These are phyloP conservation scores for Eupeodes luniger DNA, from an alignment of 2,888 invertebrate species.

Conservation along the genomic window DNA sequence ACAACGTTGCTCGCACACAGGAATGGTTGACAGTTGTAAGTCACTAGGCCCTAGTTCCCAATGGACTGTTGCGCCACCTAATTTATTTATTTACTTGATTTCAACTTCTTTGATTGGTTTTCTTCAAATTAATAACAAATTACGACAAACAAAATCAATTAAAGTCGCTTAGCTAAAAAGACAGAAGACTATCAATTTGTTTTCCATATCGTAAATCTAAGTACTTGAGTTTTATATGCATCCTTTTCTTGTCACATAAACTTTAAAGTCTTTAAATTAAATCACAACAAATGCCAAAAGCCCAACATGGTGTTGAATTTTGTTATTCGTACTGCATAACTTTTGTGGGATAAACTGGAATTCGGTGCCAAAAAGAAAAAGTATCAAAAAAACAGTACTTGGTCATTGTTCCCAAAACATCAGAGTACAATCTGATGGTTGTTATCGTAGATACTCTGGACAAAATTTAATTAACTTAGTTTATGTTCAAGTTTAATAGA, in stretches of 20 bases:
- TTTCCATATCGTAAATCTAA: too few species aligned
- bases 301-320: neutral
- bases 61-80: too few species aligned
- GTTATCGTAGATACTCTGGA: slow-evolving; percentile 21
- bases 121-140: too few species aligned
- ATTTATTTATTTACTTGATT: too few species aligned
- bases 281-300: slow-evolving; percentile 20
- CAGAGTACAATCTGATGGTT: slow-evolving; percentile 12
- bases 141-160: too few species aligned
- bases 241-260: slow-evolving; percentile 30
- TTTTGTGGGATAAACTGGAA: neutral
- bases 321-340: slow-evolving; percentile 7
- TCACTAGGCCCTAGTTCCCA: too few species aligned
- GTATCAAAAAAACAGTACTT: slow-evolving; percentile 32
- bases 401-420: slow-evolving; percentile 55
- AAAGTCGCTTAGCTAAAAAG: too few species aligned
- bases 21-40: too few species aligned
- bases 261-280: slow-evolving; percentile 20
- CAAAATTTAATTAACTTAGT: slow-evolving; percentile 69
- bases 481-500: slow-evolving; percentile 58
- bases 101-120: too few species aligned
- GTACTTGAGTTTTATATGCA: neutral
- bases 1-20: too few species aligned
- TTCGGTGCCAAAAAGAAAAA: neutral
- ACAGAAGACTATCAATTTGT: too few species aligned